Base-by-base conservation (phyloP, 2,113 vertebrate species). In the Grus americana region DNA sequence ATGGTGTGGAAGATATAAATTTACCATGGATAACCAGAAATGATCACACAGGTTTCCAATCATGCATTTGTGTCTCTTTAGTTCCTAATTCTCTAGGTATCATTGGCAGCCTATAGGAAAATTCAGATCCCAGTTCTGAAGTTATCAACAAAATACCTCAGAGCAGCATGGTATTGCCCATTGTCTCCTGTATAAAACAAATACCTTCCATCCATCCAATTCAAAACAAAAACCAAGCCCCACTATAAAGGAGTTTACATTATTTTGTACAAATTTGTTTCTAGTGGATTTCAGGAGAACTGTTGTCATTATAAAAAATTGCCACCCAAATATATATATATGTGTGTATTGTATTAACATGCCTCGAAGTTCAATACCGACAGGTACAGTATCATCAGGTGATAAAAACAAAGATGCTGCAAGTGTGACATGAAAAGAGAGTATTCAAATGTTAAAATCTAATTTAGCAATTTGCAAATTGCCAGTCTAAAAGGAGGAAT, bases 381-480 rank as follows among this genome's bases (percentile, higher is more conserved):
- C 61, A 88, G 66, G 93, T 92, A 85, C 78, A 87, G 68, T 54
- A 85, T 36, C 81, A 82, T 91, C 92, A 79, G 70, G 81, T 90
- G 91, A 92, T 91, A 93, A 93, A 96, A 95, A 72, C 80, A 94
- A 94, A 91, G 92, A 82, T 54, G 46, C n/a, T 92, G 74, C 32
- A 76, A 94, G 54, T 32, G 40, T 92, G 80, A 92, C 76, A 85
- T 27, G 49, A 76, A 90, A 86, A 84, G 88, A 52, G 32, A 91
- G 17, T 19, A 61, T 38, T 61, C 3, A 0, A 75, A 94, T 89
- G 87, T 71, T 97, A 94, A 95, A 91, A 96, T 79, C 81, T 94
- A 95, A 97, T 96, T 86, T 96, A 88, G 81, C 92, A 86, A 95
- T 96, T 93, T 97, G 85, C 73, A 94, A 96, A 95, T 91, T 90